A percentile compares a stretch with the other conserved stretches of the same genome.
Conservation (phyloP, 2,113 vertebrate genomes). For the Mus spicilegus region DNA sequence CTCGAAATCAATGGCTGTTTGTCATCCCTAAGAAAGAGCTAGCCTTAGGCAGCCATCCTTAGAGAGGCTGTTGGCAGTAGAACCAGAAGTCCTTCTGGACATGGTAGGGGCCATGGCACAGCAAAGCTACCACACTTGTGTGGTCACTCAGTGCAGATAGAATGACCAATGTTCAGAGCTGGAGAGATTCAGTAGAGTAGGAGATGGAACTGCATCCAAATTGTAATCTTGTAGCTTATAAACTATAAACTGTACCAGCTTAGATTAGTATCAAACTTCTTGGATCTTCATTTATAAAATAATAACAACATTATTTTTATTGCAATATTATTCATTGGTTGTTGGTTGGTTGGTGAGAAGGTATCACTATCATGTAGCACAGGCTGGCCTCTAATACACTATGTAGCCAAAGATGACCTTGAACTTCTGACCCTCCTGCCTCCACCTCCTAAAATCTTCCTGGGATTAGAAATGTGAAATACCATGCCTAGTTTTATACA, state of each 20-base stretch:
- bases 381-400: neutral
- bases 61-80: neutral
- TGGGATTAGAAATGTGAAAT: neutral
- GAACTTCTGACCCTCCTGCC: neutral
- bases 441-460: neutral
- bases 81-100: neutral
- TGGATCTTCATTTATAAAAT: neutral
- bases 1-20: no score
- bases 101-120: fast-evolving
- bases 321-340: neutral
- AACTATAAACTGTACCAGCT: neutral
- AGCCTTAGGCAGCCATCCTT: neutral
- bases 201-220: neutral
- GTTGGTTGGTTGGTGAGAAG: neutral
- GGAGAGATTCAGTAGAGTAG: neutral
- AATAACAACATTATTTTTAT: neutral
- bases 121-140: neutral
- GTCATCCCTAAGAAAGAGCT: neutral
- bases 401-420: neutral
- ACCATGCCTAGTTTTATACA: neutral
- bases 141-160: no score
- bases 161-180: neutral
- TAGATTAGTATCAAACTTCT: neutral
- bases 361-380: neutral
- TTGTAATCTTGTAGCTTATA: neutral